Evolutionary conservation across 2,113 vertebrate genomes (phyloP).

Genomic region (Otocyon megalotis): DNA sequence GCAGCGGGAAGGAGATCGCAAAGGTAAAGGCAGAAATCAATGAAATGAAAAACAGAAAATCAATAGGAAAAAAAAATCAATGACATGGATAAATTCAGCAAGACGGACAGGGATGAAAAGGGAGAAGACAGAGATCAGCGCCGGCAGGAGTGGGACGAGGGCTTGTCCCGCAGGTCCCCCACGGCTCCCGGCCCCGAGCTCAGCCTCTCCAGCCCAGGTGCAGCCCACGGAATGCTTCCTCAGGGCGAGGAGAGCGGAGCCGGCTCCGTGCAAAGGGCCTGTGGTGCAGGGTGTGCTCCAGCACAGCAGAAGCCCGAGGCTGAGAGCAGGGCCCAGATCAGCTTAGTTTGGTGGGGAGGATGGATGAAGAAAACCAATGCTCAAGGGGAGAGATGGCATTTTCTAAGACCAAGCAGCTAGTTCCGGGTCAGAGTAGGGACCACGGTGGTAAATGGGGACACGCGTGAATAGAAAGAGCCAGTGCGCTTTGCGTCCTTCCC

Average conservation of each 20-base stretch:
- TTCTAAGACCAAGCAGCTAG: not conserved
- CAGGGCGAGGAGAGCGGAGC: not conserved
- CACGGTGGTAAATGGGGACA: not conserved
- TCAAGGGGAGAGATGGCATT: not conserved
- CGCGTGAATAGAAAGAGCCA: not conserved
- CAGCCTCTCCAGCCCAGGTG: not conserved
- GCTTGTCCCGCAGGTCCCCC: too few species aligned
- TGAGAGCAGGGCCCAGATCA: not conserved
- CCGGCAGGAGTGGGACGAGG: not conserved
- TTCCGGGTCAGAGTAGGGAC: not conserved
- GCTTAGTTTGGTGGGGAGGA: not conserved
- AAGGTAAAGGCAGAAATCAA: not conserved
- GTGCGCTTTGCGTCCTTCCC: not conserved
- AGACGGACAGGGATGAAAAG: not conserved
- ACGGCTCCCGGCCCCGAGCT: not conserved
- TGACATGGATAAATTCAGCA: not conserved
- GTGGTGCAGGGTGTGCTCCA: not conserved
- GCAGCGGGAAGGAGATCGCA: not conserved
- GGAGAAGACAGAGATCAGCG: not conserved
- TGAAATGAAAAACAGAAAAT: constrained; percentile 13
- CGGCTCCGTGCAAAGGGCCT: not conserved
- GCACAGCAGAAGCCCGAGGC: accelerated
- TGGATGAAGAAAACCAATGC: not conserved
- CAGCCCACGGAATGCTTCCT: not conserved
- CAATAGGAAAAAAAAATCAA: not conserved